Conservation (phyloP, 1,140 invertebrate species). For the Gonatopus flavifemur region DNA sequence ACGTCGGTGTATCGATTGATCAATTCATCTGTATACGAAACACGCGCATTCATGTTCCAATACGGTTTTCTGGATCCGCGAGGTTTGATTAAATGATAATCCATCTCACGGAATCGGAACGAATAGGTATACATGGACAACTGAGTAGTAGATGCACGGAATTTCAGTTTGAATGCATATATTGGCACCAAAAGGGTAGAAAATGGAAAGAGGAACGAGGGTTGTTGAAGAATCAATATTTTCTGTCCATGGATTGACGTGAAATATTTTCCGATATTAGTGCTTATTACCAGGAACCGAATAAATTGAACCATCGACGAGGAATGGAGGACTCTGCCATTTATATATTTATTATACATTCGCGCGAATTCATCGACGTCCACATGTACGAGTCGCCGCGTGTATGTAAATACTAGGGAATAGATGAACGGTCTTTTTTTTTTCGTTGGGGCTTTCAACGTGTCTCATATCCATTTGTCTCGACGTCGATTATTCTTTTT, state of each 20-base stretch:
- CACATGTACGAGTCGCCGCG: not conserved
- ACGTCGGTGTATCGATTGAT: too few relatives aligned
- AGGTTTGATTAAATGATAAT: conserved; percentile 47
- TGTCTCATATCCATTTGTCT: conserved; percentile 13
- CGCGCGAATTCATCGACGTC: conserved; percentile 19
- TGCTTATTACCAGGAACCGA: conserved; percentile 43
- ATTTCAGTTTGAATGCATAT: conserved; percentile 47
- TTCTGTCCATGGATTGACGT: conserved; percentile 40
- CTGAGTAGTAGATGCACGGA: conserved; percentile 31
- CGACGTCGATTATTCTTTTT: conserved; percentile 8
- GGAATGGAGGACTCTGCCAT: conserved; percentile 21
- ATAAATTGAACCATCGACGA: conserved; percentile 26
- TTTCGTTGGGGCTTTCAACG: conserved; percentile 22
- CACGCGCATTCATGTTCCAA: too few relatives aligned
- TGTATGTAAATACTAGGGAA: too few relatives aligned
- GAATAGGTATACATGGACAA: conserved; percentile 35
- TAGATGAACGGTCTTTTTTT: too few relatives aligned
- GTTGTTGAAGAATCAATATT: conserved; percentile 43
- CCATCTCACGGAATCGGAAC: conserved; percentile 37
- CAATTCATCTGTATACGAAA: too few relatives aligned
- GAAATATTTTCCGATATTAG: conserved; percentile 51
- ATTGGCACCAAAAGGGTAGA: conserved; percentile 21
- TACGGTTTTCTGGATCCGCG: conserved; percentile 35
- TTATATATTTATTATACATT: too few relatives aligned
- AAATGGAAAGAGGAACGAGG: conserved; percentile 9